phyloP scores from a whole-genome alignment of 1,140 invertebrate species.

The Helicoverpa zea region DNA sequence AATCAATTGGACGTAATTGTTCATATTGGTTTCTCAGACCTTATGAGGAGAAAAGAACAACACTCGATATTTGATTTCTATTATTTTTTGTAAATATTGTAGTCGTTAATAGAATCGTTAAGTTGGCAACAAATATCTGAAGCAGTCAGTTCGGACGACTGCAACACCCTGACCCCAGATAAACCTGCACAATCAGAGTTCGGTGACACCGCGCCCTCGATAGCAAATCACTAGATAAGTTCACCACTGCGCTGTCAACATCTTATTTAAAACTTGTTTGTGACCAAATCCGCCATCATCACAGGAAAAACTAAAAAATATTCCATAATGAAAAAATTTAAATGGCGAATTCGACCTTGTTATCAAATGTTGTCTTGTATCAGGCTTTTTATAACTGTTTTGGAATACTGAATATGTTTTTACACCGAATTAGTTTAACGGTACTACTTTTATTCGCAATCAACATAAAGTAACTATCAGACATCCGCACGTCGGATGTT shows the following conservation, averaged over 20 bases:
- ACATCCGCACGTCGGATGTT: neutral
- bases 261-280: slow-evolving; percentile 40
- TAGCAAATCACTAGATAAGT: slow-evolving; percentile 61
- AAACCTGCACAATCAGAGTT: slow-evolving; percentile 71
- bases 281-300: slow-evolving; percentile 5
- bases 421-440: neutral
- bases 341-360: slow-evolving; percentile 25
- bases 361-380: slow-evolving; percentile 11
- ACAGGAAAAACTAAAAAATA: slow-evolving; percentile 12
- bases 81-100: neutral
- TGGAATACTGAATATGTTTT: slow-evolving; percentile 3
- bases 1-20: slow-evolving; percentile 75
- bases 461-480: neutral
- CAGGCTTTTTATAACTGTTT: slow-evolving; percentile 27
- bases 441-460: neutral
- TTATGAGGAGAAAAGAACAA: slow-evolving; percentile 46
- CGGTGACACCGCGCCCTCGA: slow-evolving; percentile 64
- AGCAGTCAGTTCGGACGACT: slow-evolving; percentile 17
- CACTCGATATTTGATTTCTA: slow-evolving; percentile 3
- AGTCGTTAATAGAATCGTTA: neutral
- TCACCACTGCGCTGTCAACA: slow-evolving; percentile 21
- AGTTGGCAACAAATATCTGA: slow-evolving; percentile 50
- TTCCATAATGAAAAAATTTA: slow-evolving; percentile 11
- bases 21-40: slow-evolving; percentile 59
- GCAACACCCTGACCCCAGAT: slow-evolving; percentile 70